Percentiles rank a stretch among this genome's conserved stretches.
These are phyloP conservation scores for Pungitius pungitius DNA, from an alignment of 2,113 vertebrate species.

Conservation along the genomic window DNA sequence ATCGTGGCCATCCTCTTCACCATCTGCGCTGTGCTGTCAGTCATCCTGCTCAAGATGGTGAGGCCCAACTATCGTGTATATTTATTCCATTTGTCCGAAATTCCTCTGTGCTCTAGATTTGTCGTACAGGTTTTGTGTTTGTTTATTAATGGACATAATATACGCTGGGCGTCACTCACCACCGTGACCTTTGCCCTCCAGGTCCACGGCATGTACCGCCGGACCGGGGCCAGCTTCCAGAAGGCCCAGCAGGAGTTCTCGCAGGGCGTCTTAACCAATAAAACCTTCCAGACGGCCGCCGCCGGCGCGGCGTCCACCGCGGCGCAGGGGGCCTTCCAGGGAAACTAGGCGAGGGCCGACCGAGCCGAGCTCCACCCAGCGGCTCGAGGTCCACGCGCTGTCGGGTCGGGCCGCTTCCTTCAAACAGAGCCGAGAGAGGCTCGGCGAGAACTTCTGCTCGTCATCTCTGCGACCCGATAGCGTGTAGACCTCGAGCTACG, in stretches of 20 bases:
- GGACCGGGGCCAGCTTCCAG: constrained; percentile 93
- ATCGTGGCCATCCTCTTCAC: constrained; percentile 93
- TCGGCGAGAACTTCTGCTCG: not conserved
- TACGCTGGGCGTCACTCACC: too few relatives aligned
- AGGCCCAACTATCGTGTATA: constrained; percentile 44
- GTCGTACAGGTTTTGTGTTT: not conserved
- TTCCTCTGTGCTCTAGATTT: not conserved
- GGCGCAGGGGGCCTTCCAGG: constrained; percentile 83
- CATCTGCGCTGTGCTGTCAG: constrained; percentile 81
- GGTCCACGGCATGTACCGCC: constrained; percentile 93
- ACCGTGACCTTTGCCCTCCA: constrained; percentile 45
- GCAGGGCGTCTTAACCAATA: constrained; percentile 90
- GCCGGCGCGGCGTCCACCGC: constrained; percentile 82
- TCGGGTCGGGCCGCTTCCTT: constrained; percentile 26
- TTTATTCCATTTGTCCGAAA: not conserved
- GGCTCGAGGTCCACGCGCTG: constrained; percentile 53
- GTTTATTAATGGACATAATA: too few relatives aligned
- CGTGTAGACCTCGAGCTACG: constrained; percentile 46
- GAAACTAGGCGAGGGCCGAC: constrained; percentile 76
- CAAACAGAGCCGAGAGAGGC: not conserved
- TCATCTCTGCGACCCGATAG: constrained; percentile 12
- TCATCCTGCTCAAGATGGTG: constrained; percentile 94
- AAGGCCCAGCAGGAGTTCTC: constrained; percentile 97
- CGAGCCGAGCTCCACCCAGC: not conserved
- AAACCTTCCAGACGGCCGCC: constrained; percentile 85